Percentiles rank a stretch among this genome's conserved stretches.
These are phyloP conservation scores for Apamea sordens DNA, from an alignment of 2,888 invertebrate species.

Conservation along the genomic window DNA sequence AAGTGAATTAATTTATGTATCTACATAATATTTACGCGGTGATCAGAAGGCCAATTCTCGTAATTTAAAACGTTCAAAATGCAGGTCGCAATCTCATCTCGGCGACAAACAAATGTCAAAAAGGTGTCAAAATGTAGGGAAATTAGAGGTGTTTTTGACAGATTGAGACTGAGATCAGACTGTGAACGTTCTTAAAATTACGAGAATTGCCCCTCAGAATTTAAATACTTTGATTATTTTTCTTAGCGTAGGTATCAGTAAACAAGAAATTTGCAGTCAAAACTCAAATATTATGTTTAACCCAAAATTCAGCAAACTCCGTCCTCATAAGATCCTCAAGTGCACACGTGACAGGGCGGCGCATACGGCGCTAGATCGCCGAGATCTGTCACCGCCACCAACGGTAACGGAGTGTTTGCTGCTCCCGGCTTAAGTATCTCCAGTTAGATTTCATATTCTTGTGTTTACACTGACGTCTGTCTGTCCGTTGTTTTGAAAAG, in stretches of 20 bases:
- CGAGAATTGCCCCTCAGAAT: constrained; percentile 1
- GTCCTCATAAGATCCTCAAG: neutral
- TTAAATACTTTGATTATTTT: neutral
- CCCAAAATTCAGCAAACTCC: neutral
- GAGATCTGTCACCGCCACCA: neutral
- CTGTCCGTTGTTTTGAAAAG: neutral
- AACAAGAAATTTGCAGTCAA: neutral
- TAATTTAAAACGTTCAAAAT: no score
- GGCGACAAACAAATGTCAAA: no score
- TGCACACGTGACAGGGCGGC: neutral
- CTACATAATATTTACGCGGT: constrained; percentile 1
- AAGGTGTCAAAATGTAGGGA: no score
- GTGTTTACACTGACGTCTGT: neutral
- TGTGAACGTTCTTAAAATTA: no score
- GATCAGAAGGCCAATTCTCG: neutral
- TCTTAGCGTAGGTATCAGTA: neutral
- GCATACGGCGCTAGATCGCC: neutral
- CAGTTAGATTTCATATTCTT: neutral
- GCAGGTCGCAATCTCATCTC: no score
- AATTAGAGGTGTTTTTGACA: no score
- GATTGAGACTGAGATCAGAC: no score
- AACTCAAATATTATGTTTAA: neutral
- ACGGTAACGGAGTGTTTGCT: neutral
- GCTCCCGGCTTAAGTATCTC: neutral
- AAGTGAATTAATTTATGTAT: constrained; percentile 36